Percentiles rank a stretch among this genome's conserved stretches.
Conservation (phyloP, 1,140 invertebrate genomes). For the Gonatopus flavifemur region DNA sequence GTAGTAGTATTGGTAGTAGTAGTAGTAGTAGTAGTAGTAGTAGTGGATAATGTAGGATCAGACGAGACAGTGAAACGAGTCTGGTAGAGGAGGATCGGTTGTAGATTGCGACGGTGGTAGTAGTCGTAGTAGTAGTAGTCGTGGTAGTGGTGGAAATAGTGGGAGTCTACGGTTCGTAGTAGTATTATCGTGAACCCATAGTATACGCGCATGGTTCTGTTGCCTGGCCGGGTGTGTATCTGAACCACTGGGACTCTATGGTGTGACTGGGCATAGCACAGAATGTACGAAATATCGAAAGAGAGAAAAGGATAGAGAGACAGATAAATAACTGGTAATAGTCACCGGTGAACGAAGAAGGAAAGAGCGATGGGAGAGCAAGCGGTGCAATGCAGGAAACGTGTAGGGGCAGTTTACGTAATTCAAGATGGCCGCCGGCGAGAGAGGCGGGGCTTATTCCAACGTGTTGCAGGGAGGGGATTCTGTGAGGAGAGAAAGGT, state of each 20-base stretch:
- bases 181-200: too few relatives aligned
- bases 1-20: too few relatives aligned
- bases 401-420: conserved; percentile 34
- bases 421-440: conserved; percentile 38
- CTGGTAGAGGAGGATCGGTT: too few relatives aligned
- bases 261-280: neutral
- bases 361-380: neutral
- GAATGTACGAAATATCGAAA: neutral
- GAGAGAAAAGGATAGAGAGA: conserved; percentile 17
- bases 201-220: neutral
- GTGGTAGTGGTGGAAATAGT: conserved; percentile 5
- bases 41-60: too few relatives aligned
- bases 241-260: conserved; percentile 13
- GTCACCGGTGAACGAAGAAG: neutral
- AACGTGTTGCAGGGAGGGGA: conserved; percentile 11
- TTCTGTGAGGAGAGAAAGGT: conserved; percentile 16
- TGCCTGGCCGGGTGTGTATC: conserved; percentile 21
- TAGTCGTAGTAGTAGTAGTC: too few relatives aligned
- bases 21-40: too few relatives aligned
- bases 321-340: conserved; percentile 1
- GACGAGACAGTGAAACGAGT: too few relatives aligned
- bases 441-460: conserved; percentile 26
- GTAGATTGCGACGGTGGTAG: too few relatives aligned
- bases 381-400: conserved; percentile 2
- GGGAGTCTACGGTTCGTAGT: conserved; percentile 5